Evolutionary conservation across 2,888 invertebrate species (phyloP).

Genomic region (Sminthurinus aureus): DNA sequence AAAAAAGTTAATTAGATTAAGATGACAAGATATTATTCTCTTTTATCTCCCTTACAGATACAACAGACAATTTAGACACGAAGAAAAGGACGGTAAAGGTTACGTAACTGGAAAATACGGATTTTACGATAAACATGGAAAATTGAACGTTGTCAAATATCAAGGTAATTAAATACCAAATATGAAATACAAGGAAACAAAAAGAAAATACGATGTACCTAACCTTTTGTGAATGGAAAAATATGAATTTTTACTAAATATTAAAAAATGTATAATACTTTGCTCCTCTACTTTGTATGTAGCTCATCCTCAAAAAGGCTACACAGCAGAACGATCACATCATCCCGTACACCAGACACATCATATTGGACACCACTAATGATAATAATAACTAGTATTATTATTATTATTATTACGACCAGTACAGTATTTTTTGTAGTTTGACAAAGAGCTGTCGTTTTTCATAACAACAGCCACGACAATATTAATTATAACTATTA

Average conservation of each 20-base stretch:
- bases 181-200: background rate
- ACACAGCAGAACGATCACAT: slow-evolving; percentile 66
- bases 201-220: background rate
- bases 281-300: background rate
- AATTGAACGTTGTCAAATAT: slow-evolving; percentile 78
- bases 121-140: slow-evolving; percentile 78
- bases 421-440: too few relatives aligned
- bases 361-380: slow-evolving; percentile 18
- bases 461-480: too few relatives aligned
- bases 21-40: background rate
- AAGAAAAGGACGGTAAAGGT: slow-evolving; percentile 79
- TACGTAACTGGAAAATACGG: slow-evolving; percentile 82
- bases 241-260: background rate
- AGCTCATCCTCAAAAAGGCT: slow-evolving; percentile 76
- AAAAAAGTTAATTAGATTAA: background rate
- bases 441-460: too few relatives aligned
- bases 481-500: too few relatives aligned
- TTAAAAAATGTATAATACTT: background rate
- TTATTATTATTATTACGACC: too few relatives aligned
- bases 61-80: slow-evolving; percentile 81
- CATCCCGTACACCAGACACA: slow-evolving; percentile 19
- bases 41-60: slow-evolving; percentile 67
- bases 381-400: background rate
- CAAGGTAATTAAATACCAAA: slow-evolving; percentile 62
- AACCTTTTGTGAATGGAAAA: background rate